A percentile compares a stretch with the other conserved stretches of the same genome.
These are phyloP conservation scores for Agelaius phoeniceus DNA, from an alignment of 2,113 vertebrate genomes.

Conservation along the genomic window DNA sequence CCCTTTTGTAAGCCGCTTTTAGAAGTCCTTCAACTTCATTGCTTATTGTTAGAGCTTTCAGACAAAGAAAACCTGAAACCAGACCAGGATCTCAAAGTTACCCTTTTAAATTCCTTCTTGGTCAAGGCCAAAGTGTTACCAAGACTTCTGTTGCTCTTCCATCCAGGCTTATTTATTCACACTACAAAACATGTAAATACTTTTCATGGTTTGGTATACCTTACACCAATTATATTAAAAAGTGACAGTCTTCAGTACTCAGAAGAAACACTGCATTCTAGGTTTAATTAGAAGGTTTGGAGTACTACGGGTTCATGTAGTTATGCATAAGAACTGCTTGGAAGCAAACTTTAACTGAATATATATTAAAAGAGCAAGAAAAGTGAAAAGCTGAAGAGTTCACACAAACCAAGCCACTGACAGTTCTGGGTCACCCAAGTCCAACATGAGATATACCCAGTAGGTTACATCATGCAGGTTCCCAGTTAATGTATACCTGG, in stretches of 20 bases:
- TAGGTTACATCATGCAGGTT: conserved; percentile 57
- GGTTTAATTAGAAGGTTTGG: conserved; percentile 44
- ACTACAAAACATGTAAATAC: conserved; percentile 71
- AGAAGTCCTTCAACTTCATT: conserved; percentile 23
- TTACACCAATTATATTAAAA: conserved; percentile 53
- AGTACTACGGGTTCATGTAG: conserved; percentile 39
- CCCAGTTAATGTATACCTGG: conserved; percentile 48
- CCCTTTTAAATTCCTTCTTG: conserved; percentile 69
- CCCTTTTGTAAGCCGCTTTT: conserved; percentile 12
- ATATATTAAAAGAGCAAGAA: conserved; percentile 35
- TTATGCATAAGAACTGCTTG: conserved; percentile 31
- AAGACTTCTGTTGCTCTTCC: conserved; percentile 64
- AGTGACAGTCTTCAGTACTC: conserved; percentile 63
- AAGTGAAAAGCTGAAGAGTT: conserved; percentile 43
- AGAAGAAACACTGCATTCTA: conserved; percentile 65
- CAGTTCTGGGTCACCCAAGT: conserved; percentile 42
- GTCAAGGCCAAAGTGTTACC: conserved; percentile 68
- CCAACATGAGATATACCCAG: conserved; percentile 54
- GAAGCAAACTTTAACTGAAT: conserved; percentile 32
- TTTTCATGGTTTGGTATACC: conserved; percentile 71
- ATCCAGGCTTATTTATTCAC: conserved; percentile 69
- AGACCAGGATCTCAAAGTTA: conserved; percentile 69
- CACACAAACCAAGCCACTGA: conserved; percentile 61
- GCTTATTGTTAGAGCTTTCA: conserved; percentile 48
- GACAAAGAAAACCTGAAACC: conserved; percentile 67